Evolutionary conservation across 2,113 vertebrate genomes (phyloP).

Genomic region (Meleagris gallopavo): DNA sequence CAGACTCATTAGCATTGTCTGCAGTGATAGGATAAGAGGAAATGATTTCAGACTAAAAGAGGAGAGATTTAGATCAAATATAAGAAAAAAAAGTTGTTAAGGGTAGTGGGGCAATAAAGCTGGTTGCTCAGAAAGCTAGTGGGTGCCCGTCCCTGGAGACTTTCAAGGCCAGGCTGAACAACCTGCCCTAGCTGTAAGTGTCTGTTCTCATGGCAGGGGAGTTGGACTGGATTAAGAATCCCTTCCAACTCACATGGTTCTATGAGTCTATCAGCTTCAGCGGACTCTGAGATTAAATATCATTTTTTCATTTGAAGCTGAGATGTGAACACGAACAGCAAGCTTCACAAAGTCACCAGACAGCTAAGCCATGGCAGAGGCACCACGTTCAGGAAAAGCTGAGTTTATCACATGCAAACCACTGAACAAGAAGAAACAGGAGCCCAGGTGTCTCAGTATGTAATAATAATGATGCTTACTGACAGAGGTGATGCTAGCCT

Average conservation of each 20-base stretch:
- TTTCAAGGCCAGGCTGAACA: neutral
- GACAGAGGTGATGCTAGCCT: neutral
- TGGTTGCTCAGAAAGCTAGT: neutral
- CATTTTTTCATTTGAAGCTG: neutral
- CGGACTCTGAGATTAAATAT: fast-evolving
- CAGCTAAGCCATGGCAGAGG: neutral
- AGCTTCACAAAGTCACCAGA: neutral
- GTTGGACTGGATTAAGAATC: neutral
- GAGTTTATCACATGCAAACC: neutral
- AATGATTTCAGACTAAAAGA: neutral
- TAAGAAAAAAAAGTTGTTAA: neutral
- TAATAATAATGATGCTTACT: neutral
- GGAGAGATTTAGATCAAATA: neutral
- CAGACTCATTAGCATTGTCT: neutral
- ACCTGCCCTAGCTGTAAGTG: neutral
- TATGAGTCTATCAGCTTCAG: neutral
- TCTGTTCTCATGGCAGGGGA: neutral
- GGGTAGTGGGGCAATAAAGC: neutral
- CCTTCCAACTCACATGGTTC: neutral
- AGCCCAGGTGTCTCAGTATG: neutral
- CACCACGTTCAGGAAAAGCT: neutral
- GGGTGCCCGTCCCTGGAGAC: neutral
- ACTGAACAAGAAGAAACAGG: neutral
- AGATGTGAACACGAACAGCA: neutral
- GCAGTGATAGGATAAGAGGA: neutral